These are phyloP conservation scores for Pinna nobilis DNA, from an alignment of 1,140 invertebrate species.

Conservation along the genomic window DNA sequence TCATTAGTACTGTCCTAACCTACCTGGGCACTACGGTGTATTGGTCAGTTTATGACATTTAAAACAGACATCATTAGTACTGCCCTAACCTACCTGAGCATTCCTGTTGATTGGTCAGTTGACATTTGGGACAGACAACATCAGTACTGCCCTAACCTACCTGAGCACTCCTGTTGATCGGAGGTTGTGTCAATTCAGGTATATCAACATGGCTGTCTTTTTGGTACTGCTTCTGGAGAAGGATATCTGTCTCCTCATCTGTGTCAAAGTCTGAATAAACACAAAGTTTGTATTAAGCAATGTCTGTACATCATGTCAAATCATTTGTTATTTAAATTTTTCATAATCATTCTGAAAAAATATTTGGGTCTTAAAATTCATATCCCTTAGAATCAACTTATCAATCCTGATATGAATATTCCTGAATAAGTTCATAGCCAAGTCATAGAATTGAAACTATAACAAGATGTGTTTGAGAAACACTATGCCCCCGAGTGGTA, in stretches of 20 bases:
- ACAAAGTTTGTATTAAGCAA: not conserved
- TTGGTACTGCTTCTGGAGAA: constrained; percentile 73
- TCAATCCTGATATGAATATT: too few relatives aligned
- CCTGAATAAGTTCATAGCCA: too few relatives aligned
- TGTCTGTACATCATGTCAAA: not conserved
- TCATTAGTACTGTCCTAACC: too few relatives aligned
- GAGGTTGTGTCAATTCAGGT: constrained; percentile 67
- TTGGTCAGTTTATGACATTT: not conserved
- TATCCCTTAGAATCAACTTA: too few relatives aligned
- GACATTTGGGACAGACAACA: not conserved
- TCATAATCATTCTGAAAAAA: too few relatives aligned
- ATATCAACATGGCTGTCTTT: constrained; percentile 71
- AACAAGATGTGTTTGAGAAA: too few relatives aligned
- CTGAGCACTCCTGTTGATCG: constrained; percentile 65
- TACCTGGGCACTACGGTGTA: not conserved
- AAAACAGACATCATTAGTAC: not conserved
- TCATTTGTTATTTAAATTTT: not conserved
- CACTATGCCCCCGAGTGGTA: too few relatives aligned
- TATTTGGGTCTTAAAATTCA: too few relatives aligned
- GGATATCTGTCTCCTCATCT: constrained; percentile 74
- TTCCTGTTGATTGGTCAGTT: not conserved
- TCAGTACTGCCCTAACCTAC: constrained; percentile 29
- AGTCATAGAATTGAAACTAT: too few relatives aligned
- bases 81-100: too few relatives aligned
- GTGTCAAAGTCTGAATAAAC: constrained; percentile 70